phyloP scores from a whole-genome alignment of 2,797 vertebrate species.

The Acipenser ruthenus region DNA sequence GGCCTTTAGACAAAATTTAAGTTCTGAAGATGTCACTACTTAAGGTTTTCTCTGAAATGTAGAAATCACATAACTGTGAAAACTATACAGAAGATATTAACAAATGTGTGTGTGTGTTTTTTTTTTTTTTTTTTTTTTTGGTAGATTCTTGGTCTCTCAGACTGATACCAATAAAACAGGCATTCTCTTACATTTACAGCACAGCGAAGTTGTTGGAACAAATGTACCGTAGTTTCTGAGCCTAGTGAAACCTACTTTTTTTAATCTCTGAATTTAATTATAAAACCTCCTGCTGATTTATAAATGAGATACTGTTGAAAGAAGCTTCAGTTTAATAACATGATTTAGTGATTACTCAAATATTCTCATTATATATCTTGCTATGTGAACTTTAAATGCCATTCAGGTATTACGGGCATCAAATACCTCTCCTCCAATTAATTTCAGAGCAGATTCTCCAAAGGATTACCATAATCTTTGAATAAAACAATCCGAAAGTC shows the following conservation, averaged over 20 bases:
- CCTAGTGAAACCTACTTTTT: not conserved
- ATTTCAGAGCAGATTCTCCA: conserved; percentile 15
- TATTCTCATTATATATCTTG: conserved; percentile 18
- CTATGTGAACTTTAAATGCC: conserved; percentile 21
- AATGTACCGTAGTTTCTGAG: not conserved
- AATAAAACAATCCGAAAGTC: conserved; percentile 6
- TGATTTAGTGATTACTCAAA: conserved; percentile 21
- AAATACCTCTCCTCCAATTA: conserved; percentile 14
- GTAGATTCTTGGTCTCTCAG: too few relatives aligned
- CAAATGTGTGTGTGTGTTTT: too few relatives aligned
- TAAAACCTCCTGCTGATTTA: not conserved
- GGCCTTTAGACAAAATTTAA: too few relatives aligned
- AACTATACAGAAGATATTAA: too few relatives aligned
- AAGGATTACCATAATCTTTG: conserved; percentile 18
- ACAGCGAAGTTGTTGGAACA: not conserved
- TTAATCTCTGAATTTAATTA: conserved; percentile 6
- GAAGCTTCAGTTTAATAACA: conserved; percentile 1
- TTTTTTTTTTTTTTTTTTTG: too few relatives aligned
- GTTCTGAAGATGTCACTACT: too few relatives aligned
- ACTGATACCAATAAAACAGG: not conserved
- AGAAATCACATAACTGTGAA: too few relatives aligned
- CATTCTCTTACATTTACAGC: not conserved
- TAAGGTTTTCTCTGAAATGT: too few relatives aligned
- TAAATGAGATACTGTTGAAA: conserved; percentile 2
- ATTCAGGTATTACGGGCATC: conserved; percentile 2